Evolutionary conservation across 2,113 vertebrate genomes (phyloP).

Genomic region (Pomatostomus ruficeps): DNA sequence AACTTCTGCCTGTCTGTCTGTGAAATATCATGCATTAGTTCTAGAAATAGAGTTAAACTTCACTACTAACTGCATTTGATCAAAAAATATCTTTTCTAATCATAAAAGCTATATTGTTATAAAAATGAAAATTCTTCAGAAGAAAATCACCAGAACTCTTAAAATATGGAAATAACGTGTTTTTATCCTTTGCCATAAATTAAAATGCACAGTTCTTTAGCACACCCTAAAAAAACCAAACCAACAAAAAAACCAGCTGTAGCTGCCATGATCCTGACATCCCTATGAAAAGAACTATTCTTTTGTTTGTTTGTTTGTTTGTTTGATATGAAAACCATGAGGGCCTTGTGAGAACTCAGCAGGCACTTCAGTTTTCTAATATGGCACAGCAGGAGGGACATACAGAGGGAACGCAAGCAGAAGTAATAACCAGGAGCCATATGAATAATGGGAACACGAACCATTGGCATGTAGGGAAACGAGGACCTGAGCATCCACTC

Average conservation of each 20-base stretch:
- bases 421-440: slow-evolving; percentile 6
- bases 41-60: not conserved
- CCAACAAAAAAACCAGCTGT: not conserved
- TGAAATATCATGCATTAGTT: not conserved
- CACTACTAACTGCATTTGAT: not conserved
- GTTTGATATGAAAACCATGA: not conserved
- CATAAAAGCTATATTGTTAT: not conserved
- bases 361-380: not conserved
- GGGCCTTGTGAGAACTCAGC: not conserved
- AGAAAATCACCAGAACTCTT: not conserved
- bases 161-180: not conserved
- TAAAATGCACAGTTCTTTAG: not conserved
- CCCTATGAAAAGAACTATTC: not conserved
- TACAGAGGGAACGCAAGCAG: slow-evolving; percentile 9
- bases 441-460: not conserved
- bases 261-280: not conserved
- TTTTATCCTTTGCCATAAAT: not conserved
- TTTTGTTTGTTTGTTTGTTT: not conserved
- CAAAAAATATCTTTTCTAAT: not conserved
- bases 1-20: not conserved
- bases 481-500: not conserved
- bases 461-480: not conserved
- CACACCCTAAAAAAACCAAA: not conserved
- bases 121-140: not conserved
- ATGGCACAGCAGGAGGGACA: not conserved